Percentiles rank a stretch among this genome's conserved stretches.
phyloP scores from a whole-genome alignment of 2,797 vertebrate genomes.

The Salarias fasciatus region DNA sequence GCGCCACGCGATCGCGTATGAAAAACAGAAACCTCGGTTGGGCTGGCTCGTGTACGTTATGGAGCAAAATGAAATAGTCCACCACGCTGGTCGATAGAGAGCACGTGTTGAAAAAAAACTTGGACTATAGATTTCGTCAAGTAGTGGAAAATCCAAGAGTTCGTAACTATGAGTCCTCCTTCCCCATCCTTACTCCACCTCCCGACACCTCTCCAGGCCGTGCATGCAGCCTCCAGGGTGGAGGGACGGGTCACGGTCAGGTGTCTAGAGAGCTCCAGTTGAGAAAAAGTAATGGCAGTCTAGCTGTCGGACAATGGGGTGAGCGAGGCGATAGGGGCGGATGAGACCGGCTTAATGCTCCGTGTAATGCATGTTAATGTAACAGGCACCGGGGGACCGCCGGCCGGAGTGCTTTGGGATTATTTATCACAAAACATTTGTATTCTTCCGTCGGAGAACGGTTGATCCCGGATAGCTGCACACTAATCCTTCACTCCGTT shows the following conservation, averaged over 20 bases:
- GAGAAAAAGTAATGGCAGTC: slow-evolving; percentile 63
- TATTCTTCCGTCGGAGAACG: slow-evolving; percentile 84
- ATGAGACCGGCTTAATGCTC: slow-evolving; percentile 77
- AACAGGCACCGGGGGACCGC: slow-evolving; percentile 71
- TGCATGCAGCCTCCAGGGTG: background rate
- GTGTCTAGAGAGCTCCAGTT: slow-evolving; percentile 40
- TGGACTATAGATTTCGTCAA: background rate
- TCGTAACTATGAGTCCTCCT: background rate
- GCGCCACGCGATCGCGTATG: slow-evolving; percentile 47
- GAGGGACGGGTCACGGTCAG: slow-evolving; percentile 61
- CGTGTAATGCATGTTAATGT: slow-evolving; percentile 86
- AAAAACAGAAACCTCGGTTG: background rate
- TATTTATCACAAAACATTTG: slow-evolving; percentile 88
- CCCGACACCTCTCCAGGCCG: background rate
- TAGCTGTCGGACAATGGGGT: slow-evolving; percentile 68
- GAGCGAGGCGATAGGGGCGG: slow-evolving; percentile 64
- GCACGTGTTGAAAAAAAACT: background rate
- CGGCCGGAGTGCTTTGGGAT: slow-evolving; percentile 77
- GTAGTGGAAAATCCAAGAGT: background rate
- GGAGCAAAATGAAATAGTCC: slow-evolving; percentile 8
- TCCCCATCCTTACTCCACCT: background rate
- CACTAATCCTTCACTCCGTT: slow-evolving; percentile 92
- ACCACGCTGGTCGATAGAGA: slow-evolving; percentile 2
- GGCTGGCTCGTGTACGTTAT: background rate
- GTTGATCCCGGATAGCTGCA: slow-evolving; percentile 88